Evolutionary conservation across 2,888 invertebrate genomes (phyloP).

Genomic region (Cryptocheilus praepositus): DNA sequence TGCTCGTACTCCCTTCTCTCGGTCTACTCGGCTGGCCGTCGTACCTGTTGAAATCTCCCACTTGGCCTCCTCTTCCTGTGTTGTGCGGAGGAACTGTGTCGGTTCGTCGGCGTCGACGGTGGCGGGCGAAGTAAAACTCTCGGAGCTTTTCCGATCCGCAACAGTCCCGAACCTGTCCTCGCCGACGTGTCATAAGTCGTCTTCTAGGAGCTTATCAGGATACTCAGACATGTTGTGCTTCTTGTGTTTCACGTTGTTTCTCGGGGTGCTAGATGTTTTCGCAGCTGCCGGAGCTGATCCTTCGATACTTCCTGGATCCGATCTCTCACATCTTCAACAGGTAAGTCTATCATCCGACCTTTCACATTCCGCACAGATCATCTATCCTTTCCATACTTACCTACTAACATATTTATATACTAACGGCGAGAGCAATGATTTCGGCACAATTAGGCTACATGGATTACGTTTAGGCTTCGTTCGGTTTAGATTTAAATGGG

Average conservation of each 20-base stretch:
- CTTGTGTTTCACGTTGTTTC: constrained; percentile 54
- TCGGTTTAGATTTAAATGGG: neutral
- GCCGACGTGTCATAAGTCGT: constrained; percentile 50
- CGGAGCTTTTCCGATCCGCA: constrained; percentile 70
- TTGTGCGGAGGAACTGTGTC: constrained; percentile 52
- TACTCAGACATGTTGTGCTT: constrained; percentile 48
- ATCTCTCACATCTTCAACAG: constrained; percentile 56
- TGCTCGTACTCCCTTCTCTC: constrained; percentile 20
- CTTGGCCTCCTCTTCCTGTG: constrained; percentile 28
- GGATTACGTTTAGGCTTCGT: too few species aligned
- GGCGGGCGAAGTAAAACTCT: constrained; percentile 69
- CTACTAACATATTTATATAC: too few species aligned
- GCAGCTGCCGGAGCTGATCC: constrained; percentile 64
- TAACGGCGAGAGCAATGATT: too few species aligned
- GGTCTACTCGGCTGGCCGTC: constrained; percentile 46
- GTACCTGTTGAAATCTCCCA: constrained; percentile 53
- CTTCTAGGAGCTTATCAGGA: too few species aligned
- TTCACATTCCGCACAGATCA: neutral
- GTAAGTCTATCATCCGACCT: constrained; percentile 45
- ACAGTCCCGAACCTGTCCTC: constrained; percentile 70
- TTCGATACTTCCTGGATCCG: constrained; percentile 49
- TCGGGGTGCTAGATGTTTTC: constrained; percentile 38
- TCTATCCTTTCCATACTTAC: too few species aligned
- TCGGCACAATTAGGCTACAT: too few species aligned
- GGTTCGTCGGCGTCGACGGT: constrained; percentile 18